Conservation (phyloP, 2,797 vertebrate genomes). For the Amazonetta brasiliensis region DNA sequence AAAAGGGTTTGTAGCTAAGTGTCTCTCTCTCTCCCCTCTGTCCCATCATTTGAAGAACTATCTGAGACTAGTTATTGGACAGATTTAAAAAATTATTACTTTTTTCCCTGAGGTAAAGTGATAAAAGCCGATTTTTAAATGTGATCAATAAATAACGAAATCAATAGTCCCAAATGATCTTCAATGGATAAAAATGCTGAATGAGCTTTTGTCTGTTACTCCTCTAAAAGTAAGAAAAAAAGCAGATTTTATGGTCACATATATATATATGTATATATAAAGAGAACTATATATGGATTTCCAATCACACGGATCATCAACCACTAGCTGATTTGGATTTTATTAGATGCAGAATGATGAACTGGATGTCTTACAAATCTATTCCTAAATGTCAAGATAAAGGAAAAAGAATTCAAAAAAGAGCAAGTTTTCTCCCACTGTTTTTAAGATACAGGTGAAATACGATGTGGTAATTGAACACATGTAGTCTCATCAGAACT, state of each 20-base stretch:
- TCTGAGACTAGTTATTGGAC: not conserved
- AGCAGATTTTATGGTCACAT: not conserved
- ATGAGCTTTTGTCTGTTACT: not conserved
- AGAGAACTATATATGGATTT: not conserved
- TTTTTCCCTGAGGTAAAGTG: not conserved
- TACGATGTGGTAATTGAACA: not conserved
- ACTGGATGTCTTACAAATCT: not conserved
- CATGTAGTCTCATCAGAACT: not conserved
- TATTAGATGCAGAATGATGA: not conserved
- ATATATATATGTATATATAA: fast-evolving
- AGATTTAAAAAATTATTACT: too few relatives aligned
- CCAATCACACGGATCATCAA: not conserved
- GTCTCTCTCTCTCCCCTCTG: not conserved
- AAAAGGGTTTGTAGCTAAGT: not conserved
- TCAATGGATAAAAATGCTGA: not conserved
- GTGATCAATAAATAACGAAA: not conserved
- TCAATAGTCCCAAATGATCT: not conserved
- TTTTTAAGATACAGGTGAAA: not conserved
- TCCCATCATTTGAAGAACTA: not conserved
- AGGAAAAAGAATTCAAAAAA: not conserved
- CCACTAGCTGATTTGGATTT: not conserved
- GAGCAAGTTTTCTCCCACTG: not conserved
- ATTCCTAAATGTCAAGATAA: not conserved
- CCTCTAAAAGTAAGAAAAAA: not conserved
- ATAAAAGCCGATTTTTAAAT: not conserved